phyloP scores from a whole-genome alignment of 2,888 invertebrate genomes.

The Copidosoma aretas region DNA sequence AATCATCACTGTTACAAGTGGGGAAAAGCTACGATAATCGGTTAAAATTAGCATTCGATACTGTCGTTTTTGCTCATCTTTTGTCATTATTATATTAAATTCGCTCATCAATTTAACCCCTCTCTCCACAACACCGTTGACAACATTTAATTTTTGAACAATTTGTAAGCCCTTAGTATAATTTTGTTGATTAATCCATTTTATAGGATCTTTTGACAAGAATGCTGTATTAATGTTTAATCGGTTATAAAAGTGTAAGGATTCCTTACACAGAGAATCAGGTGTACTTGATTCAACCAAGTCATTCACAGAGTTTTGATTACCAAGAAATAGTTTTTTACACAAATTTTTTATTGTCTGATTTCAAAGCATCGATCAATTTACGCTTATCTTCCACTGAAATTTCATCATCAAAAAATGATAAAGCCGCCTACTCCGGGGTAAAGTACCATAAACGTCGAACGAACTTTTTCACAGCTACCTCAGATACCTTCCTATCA shows the following conservation, averaged over 20 bases:
- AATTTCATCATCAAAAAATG: too few species aligned
- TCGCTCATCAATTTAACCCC: neutral
- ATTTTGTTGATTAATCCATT: neutral
- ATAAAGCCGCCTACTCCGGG: neutral
- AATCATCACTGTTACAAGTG: neutral
- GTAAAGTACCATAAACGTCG: neutral
- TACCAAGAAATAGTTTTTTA: neutral
- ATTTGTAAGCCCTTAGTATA: neutral
- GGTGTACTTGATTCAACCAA: neutral
- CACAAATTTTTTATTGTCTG: too few species aligned
- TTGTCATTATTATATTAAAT: neutral
- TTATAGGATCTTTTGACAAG: neutral
- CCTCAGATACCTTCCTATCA: neutral
- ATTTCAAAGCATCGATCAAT: too few species aligned
- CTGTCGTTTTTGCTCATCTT: neutral
- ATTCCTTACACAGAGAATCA: neutral
- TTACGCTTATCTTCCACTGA: too few species aligned
- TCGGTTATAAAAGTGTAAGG: neutral
- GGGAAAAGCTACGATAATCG: neutral
- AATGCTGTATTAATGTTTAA: neutral
- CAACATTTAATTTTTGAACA: neutral
- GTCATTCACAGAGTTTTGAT: neutral
- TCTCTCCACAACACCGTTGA: neutral
- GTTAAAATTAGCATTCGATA: neutral
- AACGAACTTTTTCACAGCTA: neutral